Evolutionary conservation across 2,113 vertebrate species (phyloP), one percentile per base, ranked within the genome.

Genomic region (Oryzias celebensis): DNA sequence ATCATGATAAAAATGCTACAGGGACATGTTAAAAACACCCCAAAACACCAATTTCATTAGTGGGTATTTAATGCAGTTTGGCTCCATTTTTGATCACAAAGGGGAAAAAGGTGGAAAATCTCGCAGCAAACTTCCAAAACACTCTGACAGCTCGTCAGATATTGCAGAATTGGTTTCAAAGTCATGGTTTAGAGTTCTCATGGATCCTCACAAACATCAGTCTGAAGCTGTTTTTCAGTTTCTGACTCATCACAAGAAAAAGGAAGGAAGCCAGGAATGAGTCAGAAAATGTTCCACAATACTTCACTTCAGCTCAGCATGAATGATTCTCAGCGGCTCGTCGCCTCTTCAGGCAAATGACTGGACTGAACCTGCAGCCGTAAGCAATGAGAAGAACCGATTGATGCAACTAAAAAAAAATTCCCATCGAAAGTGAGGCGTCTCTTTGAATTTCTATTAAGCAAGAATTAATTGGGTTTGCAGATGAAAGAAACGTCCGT

Each of bases 241-340:
- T 92, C 91, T 96, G 94, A 96, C 90, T 97, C 95, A 97, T 84
- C 68, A 20, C 87, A 87, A 82, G 92, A 84, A 85, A 89, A 90
- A 84, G 84, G 89, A 90, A 88, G 5, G 82, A 74, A 68, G 91
- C 90, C 73, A 89, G 91, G 86, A 92, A 94, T 95, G 94, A 95
- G 88, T 95, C 91, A 94, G 88, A 93, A 88, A 89, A 89, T 84
- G 80, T 92, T 92, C 90, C 90, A 88, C 85, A 89, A 84, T 82
- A 83, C 75, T 60, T 71, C 78, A 78, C 74, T 68, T 72, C 65
- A 62, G 60, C 23, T 74, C 77, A 62, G 65, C 71, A 83, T 84
- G 84, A 86, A 87, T 86, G 83, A 80, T 65, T 88, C 64, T 66
- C 57, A 59, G 68, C 55, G 60, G 58, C 77, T 71, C 52, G 73